Base-by-base conservation (phyloP, 2,113 vertebrate genomes). In the Mystacornis crossleyi region DNA sequence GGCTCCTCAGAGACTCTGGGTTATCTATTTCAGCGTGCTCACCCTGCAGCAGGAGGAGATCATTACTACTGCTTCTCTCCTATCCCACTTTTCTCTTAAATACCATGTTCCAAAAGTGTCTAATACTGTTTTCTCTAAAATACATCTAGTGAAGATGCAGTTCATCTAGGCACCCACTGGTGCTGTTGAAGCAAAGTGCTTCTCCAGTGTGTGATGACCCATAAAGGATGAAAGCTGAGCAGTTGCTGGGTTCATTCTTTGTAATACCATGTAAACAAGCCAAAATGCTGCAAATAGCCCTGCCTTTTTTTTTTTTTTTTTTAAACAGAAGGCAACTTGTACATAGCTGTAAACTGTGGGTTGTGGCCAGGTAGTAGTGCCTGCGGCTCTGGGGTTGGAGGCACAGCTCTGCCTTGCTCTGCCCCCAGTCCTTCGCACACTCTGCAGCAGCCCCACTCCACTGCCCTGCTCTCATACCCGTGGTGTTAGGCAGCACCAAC, bases 81-180 rank as follows among this genome's bases (percentile, higher is more conserved):
- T 51, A 85, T 79, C 62, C 66, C 69, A 6, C 61, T 72, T 95
- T 85, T 77, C 73, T 91, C 51, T 25, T 86, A 83, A 95, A 83
- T 82, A 38, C 47, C 25, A 2, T 40, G 50, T 94, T 91, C 48
- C 55, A 23, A 36, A 95, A 65, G 29, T 24, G 51, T 80, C 75
- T 54, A 12, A 12, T 45, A 14, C 18, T 43, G 6, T 85, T 96
- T 94, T 92, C 71, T 86, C n/a, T 78, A 25, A 83, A 95, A 70
- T 55, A 13, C 4, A 7, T 70, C 47, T 87, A 19, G 74, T 42
- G 48, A 24, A 65, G 61, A 43, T 71, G 77, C 45, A 50, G 33
- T 62, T 96, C 10, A 34, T 82, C 66, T 66, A 12, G 1, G 0
- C 36, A 54, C n/a, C 58, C 45, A 3, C 10, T 75, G 61, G 34